Evolutionary conservation across 2,888 invertebrate species (phyloP).

Genomic region (Drosophila sordidula): DNA sequence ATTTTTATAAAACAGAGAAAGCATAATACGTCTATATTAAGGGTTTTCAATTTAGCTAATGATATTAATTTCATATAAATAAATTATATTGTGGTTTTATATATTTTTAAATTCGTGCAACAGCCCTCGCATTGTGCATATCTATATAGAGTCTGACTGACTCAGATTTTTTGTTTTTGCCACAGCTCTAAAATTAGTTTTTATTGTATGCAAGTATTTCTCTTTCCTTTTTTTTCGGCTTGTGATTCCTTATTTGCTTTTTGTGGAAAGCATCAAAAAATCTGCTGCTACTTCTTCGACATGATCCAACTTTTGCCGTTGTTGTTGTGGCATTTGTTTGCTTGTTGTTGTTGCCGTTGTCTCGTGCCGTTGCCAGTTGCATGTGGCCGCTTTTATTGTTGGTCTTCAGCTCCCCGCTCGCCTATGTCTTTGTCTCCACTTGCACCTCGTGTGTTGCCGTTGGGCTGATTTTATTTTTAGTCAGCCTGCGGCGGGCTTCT

Average conservation of each 20-base stretch:
- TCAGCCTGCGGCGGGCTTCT: slow-evolving; percentile 60
- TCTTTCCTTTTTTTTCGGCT: slow-evolving; percentile 45
- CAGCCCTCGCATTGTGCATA: slow-evolving; percentile 33
- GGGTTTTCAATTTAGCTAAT: no score
- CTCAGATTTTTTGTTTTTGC: slow-evolving; percentile 55
- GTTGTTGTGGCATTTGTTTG: slow-evolving; percentile 1
- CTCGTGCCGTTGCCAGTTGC: slow-evolving; percentile 65
- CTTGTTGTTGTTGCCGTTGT: slow-evolving; percentile 36
- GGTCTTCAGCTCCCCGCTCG: slow-evolving; percentile 5
- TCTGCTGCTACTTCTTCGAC: slow-evolving; percentile 26
- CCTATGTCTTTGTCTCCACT: slow-evolving; percentile 23
- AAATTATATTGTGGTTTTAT: neutral
- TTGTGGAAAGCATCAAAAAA: slow-evolving; percentile 66
- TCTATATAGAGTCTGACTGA: slow-evolving; percentile 47
- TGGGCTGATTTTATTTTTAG: slow-evolving; percentile 75
- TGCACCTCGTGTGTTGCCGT: slow-evolving; percentile 45
- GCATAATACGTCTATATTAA: no score
- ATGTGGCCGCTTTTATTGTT: slow-evolving; percentile 37
- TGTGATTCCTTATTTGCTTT: slow-evolving; percentile 68
- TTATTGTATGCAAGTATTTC: slow-evolving; percentile 69
- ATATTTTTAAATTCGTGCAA: neutral
- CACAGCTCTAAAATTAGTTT: slow-evolving; percentile 75
- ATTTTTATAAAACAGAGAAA: no score
- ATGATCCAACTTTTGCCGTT: slow-evolving; percentile 22
- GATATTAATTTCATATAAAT: neutral